phyloP scores from a whole-genome alignment of 2,797 vertebrate species.

The Heterohyrax brucei region DNA sequence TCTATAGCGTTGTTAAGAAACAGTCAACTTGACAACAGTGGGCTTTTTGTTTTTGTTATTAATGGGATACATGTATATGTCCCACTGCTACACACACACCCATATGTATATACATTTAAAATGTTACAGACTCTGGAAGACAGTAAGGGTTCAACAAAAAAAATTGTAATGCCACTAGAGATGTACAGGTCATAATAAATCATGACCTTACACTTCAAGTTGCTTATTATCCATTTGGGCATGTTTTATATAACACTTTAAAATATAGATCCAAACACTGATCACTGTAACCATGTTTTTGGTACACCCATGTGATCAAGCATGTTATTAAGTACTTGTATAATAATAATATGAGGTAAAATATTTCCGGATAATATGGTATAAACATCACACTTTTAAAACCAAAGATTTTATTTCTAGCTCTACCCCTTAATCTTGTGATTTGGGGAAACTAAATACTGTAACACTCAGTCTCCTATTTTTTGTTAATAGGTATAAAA shows the following conservation, averaged over 20 bases:
- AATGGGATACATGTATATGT: too few species aligned
- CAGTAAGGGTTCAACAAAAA: background rate
- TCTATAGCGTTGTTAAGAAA: too few species aligned
- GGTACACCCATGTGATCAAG: background rate
- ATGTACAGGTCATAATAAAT: background rate
- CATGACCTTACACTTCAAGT: background rate
- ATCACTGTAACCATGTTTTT: conserved; percentile 22
- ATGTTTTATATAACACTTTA: background rate
- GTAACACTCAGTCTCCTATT: background rate
- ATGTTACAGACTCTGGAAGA: background rate
- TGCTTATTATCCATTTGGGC: background rate
- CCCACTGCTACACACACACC: too few species aligned
- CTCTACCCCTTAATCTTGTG: background rate
- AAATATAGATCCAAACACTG: background rate
- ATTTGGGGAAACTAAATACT: background rate
- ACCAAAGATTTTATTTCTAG: background rate
- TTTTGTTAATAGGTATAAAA: background rate
- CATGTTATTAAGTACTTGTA: conserved; percentile 33
- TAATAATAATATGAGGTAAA: background rate
- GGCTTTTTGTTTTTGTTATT: too few species aligned
- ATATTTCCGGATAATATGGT: background rate
- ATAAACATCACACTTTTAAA: background rate
- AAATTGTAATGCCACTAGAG: background rate
- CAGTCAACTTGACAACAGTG: too few species aligned
- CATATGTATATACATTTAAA: background rate